A percentile compares a stretch with the other conserved stretches of the same genome.
These are phyloP conservation scores for Andrena praecox DNA, from an alignment of 2,888 invertebrate species.

Conservation along the genomic window DNA sequence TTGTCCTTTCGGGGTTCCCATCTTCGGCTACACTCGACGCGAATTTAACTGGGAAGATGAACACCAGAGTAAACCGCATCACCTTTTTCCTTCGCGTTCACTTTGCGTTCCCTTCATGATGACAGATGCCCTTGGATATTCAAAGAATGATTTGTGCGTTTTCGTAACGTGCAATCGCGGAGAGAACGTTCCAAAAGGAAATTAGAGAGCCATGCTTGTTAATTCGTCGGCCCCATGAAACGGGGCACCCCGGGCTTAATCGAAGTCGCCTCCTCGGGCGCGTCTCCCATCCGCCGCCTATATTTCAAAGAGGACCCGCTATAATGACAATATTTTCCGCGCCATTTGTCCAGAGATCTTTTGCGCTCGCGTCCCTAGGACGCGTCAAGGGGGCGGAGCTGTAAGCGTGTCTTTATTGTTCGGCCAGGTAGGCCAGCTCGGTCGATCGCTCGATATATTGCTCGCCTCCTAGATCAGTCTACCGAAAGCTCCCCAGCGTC, in stretches of 20 bases:
- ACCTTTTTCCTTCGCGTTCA: not conserved
- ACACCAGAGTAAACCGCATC: not conserved
- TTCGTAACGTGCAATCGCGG: constrained; percentile 1
- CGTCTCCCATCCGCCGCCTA: not conserved
- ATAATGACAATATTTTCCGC: constrained; percentile 49
- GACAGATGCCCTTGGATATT: not conserved
- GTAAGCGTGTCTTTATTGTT: constrained; percentile 64
- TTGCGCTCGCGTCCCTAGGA: constrained; percentile 16
- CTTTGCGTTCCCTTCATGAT: not conserved
- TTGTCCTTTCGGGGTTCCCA: constrained; percentile 32
- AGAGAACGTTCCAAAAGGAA: not conserved
- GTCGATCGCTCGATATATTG: constrained; percentile 58
- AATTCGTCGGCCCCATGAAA: constrained; percentile 4
- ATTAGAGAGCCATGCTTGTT: not conserved
- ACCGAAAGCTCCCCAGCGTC: constrained; percentile 54
- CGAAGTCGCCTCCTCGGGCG: constrained; percentile 1
- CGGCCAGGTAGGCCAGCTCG: constrained; percentile 57
- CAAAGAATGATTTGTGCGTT: constrained; percentile 2
- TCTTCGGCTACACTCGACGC: not conserved
- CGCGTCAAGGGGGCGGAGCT: constrained; percentile 45
- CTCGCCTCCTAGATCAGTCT: constrained; percentile 68
- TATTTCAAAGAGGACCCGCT: constrained; percentile 25
- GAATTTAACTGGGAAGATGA: not conserved
- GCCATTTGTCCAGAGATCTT: constrained; percentile 31
- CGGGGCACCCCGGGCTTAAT: not conserved